These are phyloP conservation scores for Amazonetta brasiliensis DNA, from an alignment of 2,797 vertebrate species.

Conservation along the genomic window DNA sequence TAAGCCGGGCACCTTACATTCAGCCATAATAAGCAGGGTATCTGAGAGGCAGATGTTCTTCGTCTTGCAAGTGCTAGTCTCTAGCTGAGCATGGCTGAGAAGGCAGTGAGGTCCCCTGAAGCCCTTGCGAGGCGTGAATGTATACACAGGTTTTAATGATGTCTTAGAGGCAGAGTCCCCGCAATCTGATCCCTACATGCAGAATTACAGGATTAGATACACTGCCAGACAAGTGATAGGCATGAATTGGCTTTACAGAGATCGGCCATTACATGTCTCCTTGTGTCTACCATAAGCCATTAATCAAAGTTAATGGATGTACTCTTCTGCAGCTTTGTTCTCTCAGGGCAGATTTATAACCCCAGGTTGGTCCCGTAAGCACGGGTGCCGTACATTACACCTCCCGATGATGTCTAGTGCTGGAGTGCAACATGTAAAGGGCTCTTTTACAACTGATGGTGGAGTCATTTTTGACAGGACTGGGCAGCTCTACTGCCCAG, in stretches of 20 bases:
- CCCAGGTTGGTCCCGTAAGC: neutral
- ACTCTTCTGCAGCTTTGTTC: conserved; percentile 1
- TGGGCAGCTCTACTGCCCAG: neutral
- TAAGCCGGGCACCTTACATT: neutral
- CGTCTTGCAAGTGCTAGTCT: neutral
- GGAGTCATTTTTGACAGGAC: neutral
- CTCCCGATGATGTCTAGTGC: neutral
- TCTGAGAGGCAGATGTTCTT: neutral
- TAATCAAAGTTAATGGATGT: neutral
- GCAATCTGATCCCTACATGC: neutral
- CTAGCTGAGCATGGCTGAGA: neutral
- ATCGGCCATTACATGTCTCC: neutral
- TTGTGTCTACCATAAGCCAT: neutral
- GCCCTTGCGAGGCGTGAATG: neutral
- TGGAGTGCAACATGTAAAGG: neutral
- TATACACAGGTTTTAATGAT: neutral
- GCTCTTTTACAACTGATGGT: neutral
- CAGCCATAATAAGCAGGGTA: neutral
- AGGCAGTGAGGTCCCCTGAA: neutral
- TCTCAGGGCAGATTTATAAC: neutral
- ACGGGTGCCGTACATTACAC: neutral
- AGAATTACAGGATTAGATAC: neutral
- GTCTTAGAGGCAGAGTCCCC: neutral
- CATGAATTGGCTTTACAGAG: neutral
- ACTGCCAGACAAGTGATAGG: rapidly evolving